Base-by-base conservation (phyloP, 2,797 vertebrate species). In the Cygnus olor region DNA sequence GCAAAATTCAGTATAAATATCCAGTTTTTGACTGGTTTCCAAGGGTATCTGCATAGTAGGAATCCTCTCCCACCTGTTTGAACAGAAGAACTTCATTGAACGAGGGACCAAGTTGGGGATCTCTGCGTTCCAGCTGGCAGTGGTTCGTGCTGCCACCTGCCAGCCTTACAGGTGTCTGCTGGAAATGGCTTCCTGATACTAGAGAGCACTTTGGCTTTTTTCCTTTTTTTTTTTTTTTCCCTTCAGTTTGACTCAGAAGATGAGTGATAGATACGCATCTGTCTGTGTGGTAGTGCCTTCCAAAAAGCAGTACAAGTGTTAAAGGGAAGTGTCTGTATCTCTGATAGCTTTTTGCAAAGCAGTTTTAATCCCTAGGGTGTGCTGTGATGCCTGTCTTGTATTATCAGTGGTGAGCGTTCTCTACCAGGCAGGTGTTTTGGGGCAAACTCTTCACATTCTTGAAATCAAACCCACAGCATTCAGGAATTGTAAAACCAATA, bases 401-500 rank as follows among this genome's bases (percentile, higher is more conserved):
- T 60, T 44, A 81, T 79, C 69, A 64, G 28, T 90, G 25, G 15
- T 68, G 53, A 86, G 54, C 51, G 18, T 69, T 95, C 47, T 91
- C 94, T 94, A 69, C n/a, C 91, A 80, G 93, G 80, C 44, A 54
- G 63, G 36, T 17, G 1, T 81, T 80, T 42, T 73, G 5, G 89
- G 73, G 40, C 44, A 93, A 60, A 21, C 14, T 81, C 66, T 88
- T 66, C 42, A 54, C 76, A 57, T 92, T 81, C 63, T 89, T 78
- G 61, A 77, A 94, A 56, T 83, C 3, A 24, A 27, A 72, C 45
- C 36, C 44, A 32, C 38, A 15, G 10, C 14, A 10, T 93, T 96
- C 58, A 86, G 27, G 66, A 93, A 84, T 54, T 92, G 27, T 58
- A 85, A 97, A 93, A 30, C 20, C 40, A 51, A 7, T 85, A 61